Base-by-base conservation (phyloP, 2,797 vertebrate species). In the Graptemys geographica region DNA sequence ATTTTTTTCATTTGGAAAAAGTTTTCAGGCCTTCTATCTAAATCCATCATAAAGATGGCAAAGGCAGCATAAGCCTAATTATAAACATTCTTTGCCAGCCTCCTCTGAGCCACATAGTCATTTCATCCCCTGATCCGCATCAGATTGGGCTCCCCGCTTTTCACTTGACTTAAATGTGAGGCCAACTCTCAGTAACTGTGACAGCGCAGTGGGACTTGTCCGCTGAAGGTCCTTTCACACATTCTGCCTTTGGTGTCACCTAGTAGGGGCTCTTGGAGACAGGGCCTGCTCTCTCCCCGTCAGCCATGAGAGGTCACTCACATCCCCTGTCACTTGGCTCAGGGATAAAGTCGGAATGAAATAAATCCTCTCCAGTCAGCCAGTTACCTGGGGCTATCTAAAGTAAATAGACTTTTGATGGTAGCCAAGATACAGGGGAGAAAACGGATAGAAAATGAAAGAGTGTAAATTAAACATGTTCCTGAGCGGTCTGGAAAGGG, bases 331-430 rank as follows among this genome's bases (percentile, higher is more conserved):
- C 62, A 62, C n/a, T 51, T 89, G 44, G 44, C 7, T 19, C 55
- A 27, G 11, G 95, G 81, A 86, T 83, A 94, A 81, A 83, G 93
- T 59, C 84, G 59, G 44, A 83, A 89, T 76, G 76, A 86, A 89
- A 59, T 47, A 88, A 94, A 90, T 18, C 81, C 69, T 83, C 13
- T n/a, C 13, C 33, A 89, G 55, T 53, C 55, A 55, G 69, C 53
- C 55, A 59, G 55, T 53, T 83, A 92, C 25, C 57, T 86, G 57
- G 55, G 90, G 47, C 81, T 83, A 57, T 72, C 92, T 93, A 91
- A 51, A 81, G 53, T 88, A 97, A 96, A 96, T 5, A 91, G 86
- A 57, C 27, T 92, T 90, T 52, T 93, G 79, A n/a, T 79, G 62
- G 44, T 62, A 92, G n/a, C 5, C 76, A 87, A 83, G 53, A 25